Conservation (phyloP, 1,140 invertebrate genomes). For the Rhyzopertha dominica region DNA sequence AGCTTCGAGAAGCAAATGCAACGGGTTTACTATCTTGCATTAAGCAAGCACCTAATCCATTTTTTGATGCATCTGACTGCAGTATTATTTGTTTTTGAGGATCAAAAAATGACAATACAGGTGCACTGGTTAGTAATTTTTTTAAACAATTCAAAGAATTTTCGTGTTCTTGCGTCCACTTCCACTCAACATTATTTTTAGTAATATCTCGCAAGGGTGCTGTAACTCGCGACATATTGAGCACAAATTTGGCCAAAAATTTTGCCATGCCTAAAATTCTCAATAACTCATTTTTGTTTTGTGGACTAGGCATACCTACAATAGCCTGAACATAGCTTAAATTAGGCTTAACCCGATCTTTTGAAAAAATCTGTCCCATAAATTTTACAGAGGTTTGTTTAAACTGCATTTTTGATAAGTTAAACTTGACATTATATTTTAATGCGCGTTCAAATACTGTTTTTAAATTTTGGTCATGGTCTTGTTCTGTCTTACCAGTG, state of each 20-base stretch:
- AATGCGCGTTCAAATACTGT: conserved; percentile 34
- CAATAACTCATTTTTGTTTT: conserved; percentile 31
- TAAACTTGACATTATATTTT: conserved; percentile 40
- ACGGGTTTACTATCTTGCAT: conserved; percentile 42
- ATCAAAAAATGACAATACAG: conserved; percentile 35
- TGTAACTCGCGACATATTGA: conserved; percentile 28
- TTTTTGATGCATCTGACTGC: conserved; percentile 37
- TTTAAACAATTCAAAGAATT: conserved; percentile 31
- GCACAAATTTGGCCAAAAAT: conserved; percentile 31
- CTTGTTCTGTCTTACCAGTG: conserved; percentile 25
- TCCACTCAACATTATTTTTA: conserved; percentile 13
- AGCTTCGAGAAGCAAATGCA: conserved; percentile 37
- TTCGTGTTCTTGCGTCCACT: conserved; percentile 23
- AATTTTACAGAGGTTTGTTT: conserved; percentile 36
- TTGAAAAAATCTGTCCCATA: conserved; percentile 36
- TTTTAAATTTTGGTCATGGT: conserved; percentile 39
- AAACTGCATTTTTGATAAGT: conserved; percentile 38
- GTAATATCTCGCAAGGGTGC: conserved; percentile 12
- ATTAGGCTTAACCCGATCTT: conserved; percentile 34
- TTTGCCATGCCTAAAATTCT: conserved; percentile 34
- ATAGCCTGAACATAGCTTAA: no score
- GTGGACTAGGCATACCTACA: conserved; percentile 20
- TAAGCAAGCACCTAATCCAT: conserved; percentile 42
- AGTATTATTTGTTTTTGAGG: conserved; percentile 25
- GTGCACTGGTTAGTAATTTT: conserved; percentile 18